These are phyloP conservation scores for Zaprionus taronus DNA, from an alignment of 1,140 invertebrate species.

Conservation along the genomic window DNA sequence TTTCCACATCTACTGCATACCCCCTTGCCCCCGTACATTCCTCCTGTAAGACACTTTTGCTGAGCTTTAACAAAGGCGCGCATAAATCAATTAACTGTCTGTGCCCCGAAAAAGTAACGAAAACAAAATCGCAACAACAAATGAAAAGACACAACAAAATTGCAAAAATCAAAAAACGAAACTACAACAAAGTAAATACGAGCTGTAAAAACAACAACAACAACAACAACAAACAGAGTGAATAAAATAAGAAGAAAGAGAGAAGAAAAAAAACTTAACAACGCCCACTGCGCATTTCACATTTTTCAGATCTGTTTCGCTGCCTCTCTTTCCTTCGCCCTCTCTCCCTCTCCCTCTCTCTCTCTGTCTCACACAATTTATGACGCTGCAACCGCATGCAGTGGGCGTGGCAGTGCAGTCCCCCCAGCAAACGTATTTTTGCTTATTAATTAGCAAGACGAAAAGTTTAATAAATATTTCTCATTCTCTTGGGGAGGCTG, in stretches of 20 bases:
- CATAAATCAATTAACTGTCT: constrained; percentile 81
- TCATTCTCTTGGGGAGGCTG: constrained; percentile 36
- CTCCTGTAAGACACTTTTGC: constrained; percentile 42
- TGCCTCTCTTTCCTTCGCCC: too few relatives aligned
- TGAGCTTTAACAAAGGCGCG: constrained; percentile 75
- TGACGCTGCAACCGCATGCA: constrained; percentile 61
- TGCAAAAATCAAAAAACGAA: constrained; percentile 26
- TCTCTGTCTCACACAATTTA: constrained; percentile 56
- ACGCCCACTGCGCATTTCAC: constrained; percentile 71
- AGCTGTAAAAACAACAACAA: constrained; percentile 49
- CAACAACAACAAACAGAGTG: not conserved
- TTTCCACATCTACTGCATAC: not conserved
- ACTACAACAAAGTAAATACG: constrained; percentile 73
- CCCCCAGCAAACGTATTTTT: constrained; percentile 62
- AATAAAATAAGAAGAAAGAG: not conserved
- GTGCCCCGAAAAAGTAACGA: constrained; percentile 35
- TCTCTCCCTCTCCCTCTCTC: not conserved
- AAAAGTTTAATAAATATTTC: constrained; percentile 65
- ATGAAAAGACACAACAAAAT: constrained; percentile 20
- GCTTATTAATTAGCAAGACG: constrained; percentile 76
- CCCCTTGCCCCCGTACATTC: constrained; percentile 44
- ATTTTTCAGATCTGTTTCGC: constrained; percentile 39
- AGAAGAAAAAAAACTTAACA: constrained; percentile 63
- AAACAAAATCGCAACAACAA: constrained; percentile 9
- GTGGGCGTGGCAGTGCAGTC: constrained; percentile 56